Conservation (phyloP, 2,113 vertebrate genomes). For the Microtus ochrogaster region DNA sequence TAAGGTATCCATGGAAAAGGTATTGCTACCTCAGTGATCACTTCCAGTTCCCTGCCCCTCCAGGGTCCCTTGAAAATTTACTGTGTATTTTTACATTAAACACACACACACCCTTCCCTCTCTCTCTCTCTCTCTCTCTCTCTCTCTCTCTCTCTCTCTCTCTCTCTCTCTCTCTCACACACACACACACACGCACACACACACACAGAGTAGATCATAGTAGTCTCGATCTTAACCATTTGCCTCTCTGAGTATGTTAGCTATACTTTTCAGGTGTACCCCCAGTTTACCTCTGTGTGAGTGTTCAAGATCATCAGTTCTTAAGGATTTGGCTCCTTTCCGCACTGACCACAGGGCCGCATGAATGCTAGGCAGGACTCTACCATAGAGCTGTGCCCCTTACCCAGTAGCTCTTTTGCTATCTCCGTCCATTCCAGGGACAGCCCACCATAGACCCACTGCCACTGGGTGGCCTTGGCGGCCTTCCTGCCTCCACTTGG, state of each 20-base stretch:
- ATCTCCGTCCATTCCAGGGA: not conserved
- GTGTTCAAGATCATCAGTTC: not conserved
- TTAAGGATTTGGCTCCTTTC: not conserved
- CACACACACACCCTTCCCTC: too few species aligned
- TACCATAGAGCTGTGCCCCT: not conserved
- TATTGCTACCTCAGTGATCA: not conserved
- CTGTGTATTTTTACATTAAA: not conserved
- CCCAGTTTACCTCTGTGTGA: not conserved
- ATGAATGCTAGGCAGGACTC: not conserved
- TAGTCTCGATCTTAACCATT: not conserved
- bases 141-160: too few species aligned
- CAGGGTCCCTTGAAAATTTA: not conserved
- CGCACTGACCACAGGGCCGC: not conserved
- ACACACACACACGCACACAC: not conserved
- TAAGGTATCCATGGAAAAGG: not conserved
- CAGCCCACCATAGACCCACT: not conserved
- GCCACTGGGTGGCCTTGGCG: not conserved
- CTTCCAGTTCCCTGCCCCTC: not conserved
- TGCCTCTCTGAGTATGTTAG: not conserved
- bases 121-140: too few species aligned
- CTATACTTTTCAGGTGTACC: not conserved
- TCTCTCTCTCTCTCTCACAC: too few species aligned
- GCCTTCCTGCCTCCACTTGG: not conserved
- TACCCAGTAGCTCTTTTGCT: not conserved
- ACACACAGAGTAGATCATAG: rapidly evolving